Base-by-base conservation (phyloP, 2,113 vertebrate species). In the Chrysochloris asiatica region DNA sequence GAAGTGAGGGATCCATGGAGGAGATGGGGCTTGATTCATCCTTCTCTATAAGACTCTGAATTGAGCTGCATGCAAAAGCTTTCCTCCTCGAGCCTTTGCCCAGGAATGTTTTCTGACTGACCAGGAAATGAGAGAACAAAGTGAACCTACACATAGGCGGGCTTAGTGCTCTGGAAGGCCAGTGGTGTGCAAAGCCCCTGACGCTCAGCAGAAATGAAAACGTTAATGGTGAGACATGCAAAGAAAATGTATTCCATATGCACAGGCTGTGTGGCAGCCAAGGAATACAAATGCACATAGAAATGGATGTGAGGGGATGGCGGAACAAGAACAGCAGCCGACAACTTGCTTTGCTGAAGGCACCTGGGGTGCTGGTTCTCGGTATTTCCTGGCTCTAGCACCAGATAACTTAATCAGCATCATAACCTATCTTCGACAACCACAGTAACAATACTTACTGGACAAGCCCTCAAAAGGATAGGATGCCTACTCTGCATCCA, bases 141-240 rank as follows among this genome's bases (percentile, higher is more conserved):
- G 97, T 24, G 48, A 95, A 88, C 93, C 71, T 14, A 92, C 96
- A 96, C 91, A 82, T 95, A 95, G 93, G 84, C 3, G 30, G 92
- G 97, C 96, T 96, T 84, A 24, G 69, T 67, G 85, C 94, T 90
- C 90, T 43, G 93, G 85, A 45, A 95, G 93, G 94, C 97, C 92
- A 36, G 95, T 33, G 78, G 96, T 93, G 81, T 94, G 93, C 92
- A 96, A 96, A 97, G 95, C 93, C 96, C 97, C 96, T 96, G 97
- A 97, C 5, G n/a, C 97, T 97, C 95, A 97, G 92, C 97, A 97
- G 97, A 98, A 97, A 97, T 96, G 97, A 97, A 97, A 98, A 97
- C 82, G 50, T 95, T 97, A 97, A 97, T 97, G 97, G 97, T 83
- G 89, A 96, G 97, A 96, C 94, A 95, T 97, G 96, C 97, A 96